Percentiles rank a stretch among this genome's conserved stretches.
phyloP scores from a whole-genome alignment of 37 sponge, comb jelly and placozoan species.

The Hexactinellida sp. region DNA sequence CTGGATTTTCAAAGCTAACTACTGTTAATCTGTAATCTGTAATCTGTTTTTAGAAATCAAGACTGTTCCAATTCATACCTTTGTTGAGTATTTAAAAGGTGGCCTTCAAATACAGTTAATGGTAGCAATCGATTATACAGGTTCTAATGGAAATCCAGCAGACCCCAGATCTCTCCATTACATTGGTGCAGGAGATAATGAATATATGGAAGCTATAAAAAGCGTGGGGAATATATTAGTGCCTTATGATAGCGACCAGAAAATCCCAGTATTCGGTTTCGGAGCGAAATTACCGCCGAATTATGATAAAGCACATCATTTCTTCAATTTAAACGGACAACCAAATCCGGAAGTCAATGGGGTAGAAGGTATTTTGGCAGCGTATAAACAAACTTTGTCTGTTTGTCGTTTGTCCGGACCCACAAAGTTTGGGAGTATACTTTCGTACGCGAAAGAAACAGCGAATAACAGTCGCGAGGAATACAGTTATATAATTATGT shows the following conservation, averaged over 20 bases:
- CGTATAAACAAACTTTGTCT: not conserved
- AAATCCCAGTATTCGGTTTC: slow-evolving; percentile 28
- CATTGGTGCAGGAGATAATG: slow-evolving; percentile 37
- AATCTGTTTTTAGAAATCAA: slow-evolving; percentile 25
- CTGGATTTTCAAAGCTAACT: no score
- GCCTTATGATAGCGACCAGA: slow-evolving; percentile 47
- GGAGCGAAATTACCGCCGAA: slow-evolving; percentile 32
- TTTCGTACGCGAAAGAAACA: not conserved
- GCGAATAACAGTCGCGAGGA: not conserved
- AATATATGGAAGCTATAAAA: slow-evolving; percentile 59
- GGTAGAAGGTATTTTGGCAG: slow-evolving; percentile 18
- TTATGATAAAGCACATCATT: slow-evolving; percentile 19
- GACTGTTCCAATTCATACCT: slow-evolving; percentile 41
- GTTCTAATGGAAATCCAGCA: not conserved
- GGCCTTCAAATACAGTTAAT: slow-evolving; percentile 64
- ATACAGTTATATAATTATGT: not conserved
- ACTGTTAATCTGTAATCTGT: no score
- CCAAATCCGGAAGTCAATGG: slow-evolving; percentile 28
- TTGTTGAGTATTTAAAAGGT: slow-evolving; percentile 60
- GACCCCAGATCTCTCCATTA: not conserved
- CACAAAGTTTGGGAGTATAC: not conserved
- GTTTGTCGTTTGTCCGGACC: not conserved
- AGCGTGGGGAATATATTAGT: slow-evolving; percentile 65
- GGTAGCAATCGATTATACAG: slow-evolving; percentile 66
- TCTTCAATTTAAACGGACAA: slow-evolving; percentile 27